Conservation (phyloP, 2,113 vertebrate genomes). For the Phalacrocorax pelagicus region DNA sequence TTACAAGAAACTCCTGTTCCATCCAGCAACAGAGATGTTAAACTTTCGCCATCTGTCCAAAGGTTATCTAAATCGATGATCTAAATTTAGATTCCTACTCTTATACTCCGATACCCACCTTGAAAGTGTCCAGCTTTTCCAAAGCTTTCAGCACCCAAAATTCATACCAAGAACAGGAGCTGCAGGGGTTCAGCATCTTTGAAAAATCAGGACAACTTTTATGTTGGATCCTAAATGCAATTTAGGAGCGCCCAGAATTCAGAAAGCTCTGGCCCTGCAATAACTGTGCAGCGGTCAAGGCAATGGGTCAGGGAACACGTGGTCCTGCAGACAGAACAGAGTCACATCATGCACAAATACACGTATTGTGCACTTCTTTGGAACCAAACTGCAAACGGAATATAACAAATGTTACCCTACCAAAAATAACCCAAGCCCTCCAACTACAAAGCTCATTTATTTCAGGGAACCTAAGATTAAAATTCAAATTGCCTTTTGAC, state of each 20-base stretch:
- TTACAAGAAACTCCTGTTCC: neutral
- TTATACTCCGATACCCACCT: constrained; percentile 15
- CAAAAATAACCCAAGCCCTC: constrained; percentile 50
- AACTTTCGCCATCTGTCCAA: constrained; percentile 42
- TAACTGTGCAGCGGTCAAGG: neutral
- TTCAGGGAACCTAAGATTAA: neutral
- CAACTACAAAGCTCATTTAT: neutral
- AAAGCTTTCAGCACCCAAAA: neutral
- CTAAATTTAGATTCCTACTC: neutral
- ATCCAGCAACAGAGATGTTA: neutral
- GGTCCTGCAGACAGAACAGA: constrained; percentile 22
- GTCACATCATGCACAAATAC: constrained; percentile 9
- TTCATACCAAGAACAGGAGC: neutral
- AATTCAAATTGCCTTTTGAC: neutral
- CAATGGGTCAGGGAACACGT: neutral
- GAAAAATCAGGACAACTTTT: neutral
- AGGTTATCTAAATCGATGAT: neutral
- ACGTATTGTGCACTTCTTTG: neutral
- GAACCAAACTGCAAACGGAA: constrained; percentile 4
- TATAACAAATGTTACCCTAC: constrained; percentile 40
- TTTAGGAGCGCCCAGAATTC: neutral
- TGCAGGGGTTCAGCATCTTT: neutral
- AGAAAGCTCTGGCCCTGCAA: neutral
- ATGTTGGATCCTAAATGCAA: neutral
- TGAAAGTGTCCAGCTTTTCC: neutral